Evolutionary conservation across 2,888 invertebrate genomes (phyloP), one percentile per base, ranked within the genome.

Genomic region (Timema cristinae): DNA sequence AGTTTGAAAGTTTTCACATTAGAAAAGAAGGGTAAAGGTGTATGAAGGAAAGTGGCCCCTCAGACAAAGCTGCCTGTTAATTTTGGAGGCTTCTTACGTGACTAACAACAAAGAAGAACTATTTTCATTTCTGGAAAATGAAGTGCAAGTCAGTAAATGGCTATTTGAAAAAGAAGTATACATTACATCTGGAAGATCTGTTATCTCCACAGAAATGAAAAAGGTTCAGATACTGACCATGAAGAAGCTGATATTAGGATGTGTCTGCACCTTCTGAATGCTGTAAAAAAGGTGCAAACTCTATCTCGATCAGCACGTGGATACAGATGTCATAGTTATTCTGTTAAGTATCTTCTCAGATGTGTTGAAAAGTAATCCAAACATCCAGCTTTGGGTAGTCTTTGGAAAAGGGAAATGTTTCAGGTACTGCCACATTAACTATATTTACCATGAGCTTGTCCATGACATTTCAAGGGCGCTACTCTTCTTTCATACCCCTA

Each of bases 31-130:
- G 56, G 56, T 5, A 56, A 56, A 56, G 56, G 56, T 56, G 15
- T 56, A 16, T 4, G 56, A 56, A 56, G 56, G 56, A 56, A 56
- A 10, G 56, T 56, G 56, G 9, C 56, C 7, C 56, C 13, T 56
- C 15, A 56, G 56, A 56, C 56, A 56, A 56, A 56, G 54, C n/a
- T 52, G n/a, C 4, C 54, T 52, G 54, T 52, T 13, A 52, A 52
- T 52, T 52, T 52, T 52, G 54, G 54, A 52, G 54, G 4, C 10
- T 52, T 52, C 54, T 2, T 52, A n/a, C 54, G 4, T 52, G 54
- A 52, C 54, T 52, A 32, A 32, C 4, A 32, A 32, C 32, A 32
- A 32, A 32, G 1, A 32, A 32, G 32, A 32, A 32, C 4, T 32
- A 32, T 32, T 32, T 32, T 32, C 32, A 32, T 32, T 32, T 32